Base-by-base conservation (phyloP, 1,140 invertebrate species). In the Eriosoma lanigerum region DNA sequence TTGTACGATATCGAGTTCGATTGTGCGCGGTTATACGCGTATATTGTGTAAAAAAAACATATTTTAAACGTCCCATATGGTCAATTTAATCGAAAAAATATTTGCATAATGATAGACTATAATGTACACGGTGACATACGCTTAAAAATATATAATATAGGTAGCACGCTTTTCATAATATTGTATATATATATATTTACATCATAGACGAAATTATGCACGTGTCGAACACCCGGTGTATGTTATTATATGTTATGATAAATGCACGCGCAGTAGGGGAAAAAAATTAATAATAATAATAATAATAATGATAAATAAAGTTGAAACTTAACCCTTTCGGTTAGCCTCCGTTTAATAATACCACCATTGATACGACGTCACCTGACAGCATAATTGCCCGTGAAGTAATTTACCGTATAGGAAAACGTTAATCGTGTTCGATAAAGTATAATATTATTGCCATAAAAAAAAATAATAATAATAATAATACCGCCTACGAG, bases 341-440 rank as follows among this genome's bases (percentile, higher is more conserved):
- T 54, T 54, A 10, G 75, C 56, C 75, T 29, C 75, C 56, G 75
- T 78, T 78, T 62, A 78, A 78, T 78, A 48, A 78, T 78, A 78
- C 75, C 75, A 26, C 75, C 29, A 78, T 78, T 21, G 32, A 6
- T 50, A 26, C 48, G 44, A 29, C 56, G 54, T 78, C 75, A 62
- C 75, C 56, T 62, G 75, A 78, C 75, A 62, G 24, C 56, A 46
- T 62, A 78, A 78, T 78, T 78, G 75, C 56, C 56, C 75, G 54
- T 78, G 21, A 78, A 48, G 75, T 56, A 78, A 78, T 60, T 78
- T 46, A 46, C 54, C 56, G 32, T 60, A 38, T 38, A 38, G 38
- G 24, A 62, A 62, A 60, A 76, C 24, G n/a, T 19, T 44, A 60
- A 76, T 60, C 54, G 73, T n/a, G 54, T 76, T 46, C 54, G n/a